Base-by-base conservation (phyloP, 92 coral and sea anemone genomes). In the Palythoa heliodiscus region DNA sequence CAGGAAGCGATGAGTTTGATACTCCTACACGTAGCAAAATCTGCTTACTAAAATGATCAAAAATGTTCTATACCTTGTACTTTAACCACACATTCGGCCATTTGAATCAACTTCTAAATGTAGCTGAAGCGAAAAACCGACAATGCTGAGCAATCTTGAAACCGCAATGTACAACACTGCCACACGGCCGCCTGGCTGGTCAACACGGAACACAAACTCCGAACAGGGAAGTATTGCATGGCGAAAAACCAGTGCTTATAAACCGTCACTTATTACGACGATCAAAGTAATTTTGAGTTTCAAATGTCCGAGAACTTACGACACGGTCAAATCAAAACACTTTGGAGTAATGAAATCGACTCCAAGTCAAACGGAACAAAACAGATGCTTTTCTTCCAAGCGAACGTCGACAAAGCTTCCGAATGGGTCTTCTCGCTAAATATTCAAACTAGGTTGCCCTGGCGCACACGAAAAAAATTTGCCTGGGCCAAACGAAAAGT, bases 141-240 rank as follows among this genome's bases (percentile, higher is more conserved):
- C 48, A 6, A 3, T 19, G 67, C 67, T 54, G 16, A 10, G 66
- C 20, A 15, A 29, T 14, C 39, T 80, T 35, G 58, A 24, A 5
- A 17, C 52, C 38, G 40, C 38, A 79, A 63, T 7, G 39, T 67
- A 63, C 73, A 23, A 61, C 19, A 40, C 20, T 17, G 55, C 19
- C 40, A 38, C 14, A 6, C 7, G 16, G 25, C 72, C 19, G 71
- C 71, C 22, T 23, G n/a, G 2, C n/a, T 24, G 61, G 47, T 19
- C 60, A 80, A 80, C 84, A 80, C 84, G 84, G 84, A 80, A 80
- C 84, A 39, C 72, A 66, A 47, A 80, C 38, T 38, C 15, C 8
- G 43, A 80, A 80, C 84, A 66, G 84, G 84, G 84, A 80, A 80
- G 84, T 80, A 80, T 80, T 80, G 38, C 61, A 50, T 16, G 61